Evolutionary conservation across 2,888 invertebrate genomes (phyloP), one percentile per base, ranked within the genome.

Genomic region (Troides helena): DNA sequence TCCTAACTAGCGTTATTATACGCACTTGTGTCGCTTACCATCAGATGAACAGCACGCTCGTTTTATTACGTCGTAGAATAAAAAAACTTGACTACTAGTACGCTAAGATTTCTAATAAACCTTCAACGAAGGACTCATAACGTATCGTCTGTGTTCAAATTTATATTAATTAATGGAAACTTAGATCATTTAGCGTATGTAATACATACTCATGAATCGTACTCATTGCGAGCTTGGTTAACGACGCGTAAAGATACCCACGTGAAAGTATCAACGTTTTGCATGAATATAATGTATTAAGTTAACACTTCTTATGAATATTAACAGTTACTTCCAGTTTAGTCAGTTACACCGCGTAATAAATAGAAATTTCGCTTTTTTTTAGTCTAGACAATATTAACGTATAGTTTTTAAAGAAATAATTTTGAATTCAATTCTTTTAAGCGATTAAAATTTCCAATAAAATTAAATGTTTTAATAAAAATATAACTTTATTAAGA

Each of bases 191-290:
- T 53, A 53, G 53, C n/a, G 8, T 53, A 53, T 53, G n/a, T 53
- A 58, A 58, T 23, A 58, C 23, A 58, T 12, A 25, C 23, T 58
- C 12, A 58, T 58, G 23, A 58, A 58, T n/a, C 12, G 4, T 23
- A 23, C 14, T 50, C 50, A 0, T 25, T 56, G 50, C 21, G 25
- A 57, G 10, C 59, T 25, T 58, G 50, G 63, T 63, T 59, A 68
- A 68, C 58, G 43, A 68, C 63, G 63, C 62, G 68, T 63, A 4
- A 59, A 59, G 36, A 63, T 39, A 23, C 18, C 30, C 23, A 14
- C 50, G 58, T 50, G 68, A 68, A 68, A 68, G 68, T 68, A 30
- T 62, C 46, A 50, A 39, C 50, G 23, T 63, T 68, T 68, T 68
- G 63, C 68, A 68, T 68, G 36, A 53, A 57, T 62, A 62, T 62